These are phyloP conservation scores for Steinernema carpocapsae DNA, from an alignment of 2,888 invertebrate genomes.

Conservation along the genomic window DNA sequence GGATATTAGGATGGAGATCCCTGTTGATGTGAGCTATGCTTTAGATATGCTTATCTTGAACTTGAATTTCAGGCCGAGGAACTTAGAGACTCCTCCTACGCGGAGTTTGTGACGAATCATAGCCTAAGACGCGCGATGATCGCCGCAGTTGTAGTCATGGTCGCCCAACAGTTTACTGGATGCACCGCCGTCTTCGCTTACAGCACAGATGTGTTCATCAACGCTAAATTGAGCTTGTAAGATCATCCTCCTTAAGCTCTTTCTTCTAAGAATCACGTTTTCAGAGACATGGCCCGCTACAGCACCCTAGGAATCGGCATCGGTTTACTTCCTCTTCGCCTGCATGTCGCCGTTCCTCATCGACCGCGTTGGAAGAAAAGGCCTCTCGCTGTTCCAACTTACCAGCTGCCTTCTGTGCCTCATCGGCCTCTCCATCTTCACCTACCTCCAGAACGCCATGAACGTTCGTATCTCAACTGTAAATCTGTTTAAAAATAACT, in stretches of 20 bases:
- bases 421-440: slow-evolving; percentile 57
- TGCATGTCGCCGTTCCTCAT: slow-evolving; percentile 70
- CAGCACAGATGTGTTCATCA: slow-evolving; percentile 70
- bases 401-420: slow-evolving; percentile 65
- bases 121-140: slow-evolving; percentile 57
- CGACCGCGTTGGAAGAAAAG: slow-evolving; percentile 71
- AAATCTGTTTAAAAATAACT: slow-evolving; percentile 45
- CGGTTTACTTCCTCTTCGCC: slow-evolving; percentile 71
- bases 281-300: slow-evolving; percentile 68
- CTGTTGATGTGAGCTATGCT: neutral
- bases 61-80: neutral
- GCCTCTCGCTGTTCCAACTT: slow-evolving; percentile 71
- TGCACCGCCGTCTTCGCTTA: slow-evolving; percentile 72
- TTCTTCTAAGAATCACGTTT: neutral
- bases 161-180: slow-evolving; percentile 71
- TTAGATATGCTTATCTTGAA: neutral
- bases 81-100: neutral
- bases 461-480: neutral
- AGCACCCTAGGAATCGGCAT: slow-evolving; percentile 71
- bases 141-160: slow-evolving; percentile 65
- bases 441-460: slow-evolving; percentile 58
- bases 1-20: slow-evolving; percentile 22
- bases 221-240: slow-evolving; percentile 62
- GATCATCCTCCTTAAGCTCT: slow-evolving; percentile 25
- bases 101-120: neutral